These are phyloP conservation scores for Zygaena filipendulae DNA, from an alignment of 2,888 invertebrate genomes.

Conservation along the genomic window DNA sequence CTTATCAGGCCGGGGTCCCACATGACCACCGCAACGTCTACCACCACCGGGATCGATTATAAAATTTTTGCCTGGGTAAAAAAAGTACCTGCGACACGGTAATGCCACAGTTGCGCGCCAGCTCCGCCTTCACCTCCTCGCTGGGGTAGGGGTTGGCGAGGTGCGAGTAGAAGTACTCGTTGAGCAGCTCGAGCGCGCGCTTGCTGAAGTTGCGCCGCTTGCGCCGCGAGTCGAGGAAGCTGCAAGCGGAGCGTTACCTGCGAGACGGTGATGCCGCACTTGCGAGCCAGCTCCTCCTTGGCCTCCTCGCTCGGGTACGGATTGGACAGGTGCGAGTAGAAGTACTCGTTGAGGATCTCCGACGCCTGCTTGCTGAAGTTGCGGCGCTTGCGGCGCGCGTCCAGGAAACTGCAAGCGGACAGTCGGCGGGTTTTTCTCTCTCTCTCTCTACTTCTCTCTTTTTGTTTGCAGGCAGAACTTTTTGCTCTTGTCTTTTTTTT, in stretches of 20 bases:
- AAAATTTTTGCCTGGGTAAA: too few species aligned
- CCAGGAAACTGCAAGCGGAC: slow-evolving; percentile 71
- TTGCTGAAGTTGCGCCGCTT: slow-evolving; percentile 99
- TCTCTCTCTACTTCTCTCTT: too few species aligned
- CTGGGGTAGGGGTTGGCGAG: slow-evolving; percentile 99
- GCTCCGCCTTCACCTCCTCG: slow-evolving; percentile 99
- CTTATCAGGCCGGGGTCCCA: too few species aligned
- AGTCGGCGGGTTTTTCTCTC: slow-evolving; percentile 14
- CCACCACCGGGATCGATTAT: too few species aligned
- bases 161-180: slow-evolving; percentile 99
- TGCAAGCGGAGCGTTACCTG: slow-evolving; percentile 74
- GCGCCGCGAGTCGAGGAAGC: slow-evolving; percentile 81
- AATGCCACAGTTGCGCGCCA: slow-evolving; percentile 98
- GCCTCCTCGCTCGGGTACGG: slow-evolving; percentile 99
- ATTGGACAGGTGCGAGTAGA: slow-evolving; percentile 99
- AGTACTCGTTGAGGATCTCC: slow-evolving; percentile 99
- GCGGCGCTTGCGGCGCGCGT: slow-evolving; percentile 89
- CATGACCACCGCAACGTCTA: too few species aligned
- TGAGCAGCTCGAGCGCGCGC: slow-evolving; percentile 98
- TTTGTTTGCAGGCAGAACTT: slow-evolving; percentile 5
- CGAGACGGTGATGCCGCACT: slow-evolving; percentile 98
- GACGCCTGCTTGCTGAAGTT: slow-evolving; percentile 99
- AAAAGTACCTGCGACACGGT: slow-evolving; percentile 97
- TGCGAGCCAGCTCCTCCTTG: slow-evolving; percentile 98
- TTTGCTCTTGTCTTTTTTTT: slow-evolving; percentile 4